Percentiles rank a stretch among this genome's conserved stretches.
These are phyloP conservation scores for Pseudonaja textilis DNA, from an alignment of 2,113 vertebrate genomes.

Conservation along the genomic window DNA sequence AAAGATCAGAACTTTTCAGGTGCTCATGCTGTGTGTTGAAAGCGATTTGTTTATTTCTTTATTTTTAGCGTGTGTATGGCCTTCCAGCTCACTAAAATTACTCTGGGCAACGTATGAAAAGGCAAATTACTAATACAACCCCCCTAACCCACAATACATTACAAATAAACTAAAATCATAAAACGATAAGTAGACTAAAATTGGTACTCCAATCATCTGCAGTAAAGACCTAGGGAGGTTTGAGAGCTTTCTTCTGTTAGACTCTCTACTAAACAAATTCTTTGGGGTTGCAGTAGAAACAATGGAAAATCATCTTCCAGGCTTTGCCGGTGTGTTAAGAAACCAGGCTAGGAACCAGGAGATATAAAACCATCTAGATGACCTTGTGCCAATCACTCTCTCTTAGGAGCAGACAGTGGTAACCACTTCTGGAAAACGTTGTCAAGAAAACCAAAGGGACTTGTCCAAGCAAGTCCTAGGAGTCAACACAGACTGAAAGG, in stretches of 20 bases:
- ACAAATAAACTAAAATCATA: background rate
- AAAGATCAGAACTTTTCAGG: slow-evolving; percentile 37
- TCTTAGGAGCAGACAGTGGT: background rate
- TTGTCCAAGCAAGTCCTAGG: background rate
- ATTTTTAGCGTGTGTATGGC: background rate
- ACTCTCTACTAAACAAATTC: slow-evolving; percentile 47
- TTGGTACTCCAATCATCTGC: background rate
- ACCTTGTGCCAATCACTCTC: background rate
- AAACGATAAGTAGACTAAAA: background rate
- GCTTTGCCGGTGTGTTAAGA: slow-evolving; percentile 27
- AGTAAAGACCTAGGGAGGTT: slow-evolving; percentile 22
- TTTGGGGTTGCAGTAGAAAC: slow-evolving; percentile 37
- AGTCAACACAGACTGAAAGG: background rate
- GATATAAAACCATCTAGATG: background rate
- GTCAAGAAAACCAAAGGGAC: background rate
- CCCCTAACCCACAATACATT: background rate
- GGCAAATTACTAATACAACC: background rate
- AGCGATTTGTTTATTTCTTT: slow-evolving; percentile 30
- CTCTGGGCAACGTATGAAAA: background rate
- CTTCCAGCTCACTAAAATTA: background rate
- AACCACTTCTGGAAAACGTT: background rate
- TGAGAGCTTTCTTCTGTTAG: slow-evolving; percentile 50
- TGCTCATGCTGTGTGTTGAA: slow-evolving; percentile 33
- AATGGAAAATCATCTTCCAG: slow-evolving; percentile 59
- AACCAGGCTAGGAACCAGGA: background rate